These are phyloP conservation scores for Stictonetta naevosa DNA, from an alignment of 2,113 vertebrate genomes.

Conservation along the genomic window DNA sequence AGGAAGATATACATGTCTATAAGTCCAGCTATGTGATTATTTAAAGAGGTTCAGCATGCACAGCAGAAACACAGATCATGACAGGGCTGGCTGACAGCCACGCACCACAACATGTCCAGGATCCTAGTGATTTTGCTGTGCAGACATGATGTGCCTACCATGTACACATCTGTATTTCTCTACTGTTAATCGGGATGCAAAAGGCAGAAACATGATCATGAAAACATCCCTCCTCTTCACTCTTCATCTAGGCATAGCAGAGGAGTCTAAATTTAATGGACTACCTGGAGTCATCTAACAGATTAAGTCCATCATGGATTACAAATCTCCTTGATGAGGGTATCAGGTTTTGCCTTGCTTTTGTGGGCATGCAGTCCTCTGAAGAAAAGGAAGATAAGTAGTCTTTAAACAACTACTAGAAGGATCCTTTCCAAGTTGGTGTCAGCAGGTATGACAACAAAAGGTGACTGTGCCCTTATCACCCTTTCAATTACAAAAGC, in stretches of 20 bases:
- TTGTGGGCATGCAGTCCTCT: neutral
- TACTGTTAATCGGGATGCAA: neutral
- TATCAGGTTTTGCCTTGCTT: neutral
- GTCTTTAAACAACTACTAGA: neutral
- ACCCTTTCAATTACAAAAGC: neutral
- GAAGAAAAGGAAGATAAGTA: neutral
- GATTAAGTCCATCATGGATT: neutral
- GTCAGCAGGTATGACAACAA: neutral
- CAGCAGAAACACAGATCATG: neutral
- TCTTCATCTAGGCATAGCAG: neutral
- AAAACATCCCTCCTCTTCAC: neutral
- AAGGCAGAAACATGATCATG: neutral
- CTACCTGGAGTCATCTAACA: neutral
- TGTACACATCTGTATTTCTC: neutral
- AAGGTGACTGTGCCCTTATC: neutral
- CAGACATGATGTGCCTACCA: accelerated
- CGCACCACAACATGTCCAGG: accelerated
- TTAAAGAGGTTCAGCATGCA: neutral
- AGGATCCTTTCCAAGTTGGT: neutral
- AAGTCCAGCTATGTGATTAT: no score
- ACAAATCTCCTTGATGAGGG: neutral
- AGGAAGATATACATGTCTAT: neutral
- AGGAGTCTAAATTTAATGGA: neutral
- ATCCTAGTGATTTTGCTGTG: neutral
- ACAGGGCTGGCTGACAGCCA: neutral